Base-by-base conservation (phyloP, 2,888 invertebrate genomes). In the Nomada ruficornis region DNA sequence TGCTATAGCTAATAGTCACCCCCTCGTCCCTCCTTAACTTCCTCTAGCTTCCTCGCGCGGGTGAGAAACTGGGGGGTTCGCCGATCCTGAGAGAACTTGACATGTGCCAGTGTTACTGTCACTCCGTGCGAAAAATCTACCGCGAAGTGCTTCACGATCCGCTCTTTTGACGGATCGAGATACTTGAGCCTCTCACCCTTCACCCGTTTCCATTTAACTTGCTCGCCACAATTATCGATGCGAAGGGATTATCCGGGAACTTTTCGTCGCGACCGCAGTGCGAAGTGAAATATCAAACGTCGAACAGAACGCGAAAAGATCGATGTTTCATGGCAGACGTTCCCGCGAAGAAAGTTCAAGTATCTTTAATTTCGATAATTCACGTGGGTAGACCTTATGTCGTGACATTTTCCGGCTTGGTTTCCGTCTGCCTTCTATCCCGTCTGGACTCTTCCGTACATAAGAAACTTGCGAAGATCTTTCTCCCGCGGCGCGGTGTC, bases 1-100 rank as follows among this genome's bases (percentile, higher is more conserved):
- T 93, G 92, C 91, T 88, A 90, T 89, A 83, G 90, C 91, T 92
- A 92, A 92, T 92, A 92, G 91, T 90, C 89, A 82, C 79, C 85
- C 87, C 76, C 62, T 78, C 72, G 55, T 74, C 73, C 82, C 79
- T 80, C 74, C 80, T 82, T 67, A 65, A 60, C 70, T 57, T 44
- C 75, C 67, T 75, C 77, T 72, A 80, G 74, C 78, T 78, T 80
- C 79, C 74, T 77, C 64, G 84, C 23, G 81, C 84, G 90, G 91
- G 91, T 92, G 91, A 92, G 92, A 92, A 92, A 89, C 86, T 77
- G 86, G 87, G 86, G 91, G 91, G 90, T 89, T 89, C 89, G 73
- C 77, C 86, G 89, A 83, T 92, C 87, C 91, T 91, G 89, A 92
- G 92, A 90, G 92, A 92, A 92, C 89, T 84, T 86, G 88, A 91